phyloP scores from a whole-genome alignment of 2,888 invertebrate species.

The Calliopum simillimum region DNA sequence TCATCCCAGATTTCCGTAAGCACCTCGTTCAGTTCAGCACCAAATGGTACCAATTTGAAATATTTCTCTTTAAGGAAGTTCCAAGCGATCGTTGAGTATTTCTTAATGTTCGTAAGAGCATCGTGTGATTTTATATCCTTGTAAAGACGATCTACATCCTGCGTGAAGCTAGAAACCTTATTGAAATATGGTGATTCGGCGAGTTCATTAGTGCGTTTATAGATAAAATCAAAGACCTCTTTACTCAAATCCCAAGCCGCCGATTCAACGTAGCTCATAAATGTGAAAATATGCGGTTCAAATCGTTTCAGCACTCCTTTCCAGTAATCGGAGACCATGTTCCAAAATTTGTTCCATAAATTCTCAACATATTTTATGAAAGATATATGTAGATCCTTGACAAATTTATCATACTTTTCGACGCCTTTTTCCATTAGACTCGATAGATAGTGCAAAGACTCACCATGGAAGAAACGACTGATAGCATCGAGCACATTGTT shows the following conservation, averaged over 20 bases:
- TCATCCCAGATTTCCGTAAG: constrained; percentile 74
- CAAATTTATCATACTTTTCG: constrained; percentile 82
- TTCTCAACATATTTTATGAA: constrained; percentile 79
- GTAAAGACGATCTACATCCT: constrained; percentile 83
- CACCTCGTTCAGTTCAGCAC: constrained; percentile 74
- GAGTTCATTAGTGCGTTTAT: constrained; percentile 82
- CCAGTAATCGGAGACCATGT: constrained; percentile 78
- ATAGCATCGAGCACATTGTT: constrained; percentile 77
- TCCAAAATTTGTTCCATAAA: constrained; percentile 78
- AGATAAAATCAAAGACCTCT: constrained; percentile 82
- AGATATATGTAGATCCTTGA: constrained; percentile 79
- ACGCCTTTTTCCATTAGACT: constrained; percentile 77
- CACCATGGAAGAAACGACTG: constrained; percentile 78
- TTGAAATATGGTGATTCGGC: constrained; percentile 85
- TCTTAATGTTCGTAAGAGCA: constrained; percentile 81
- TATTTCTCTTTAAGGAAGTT: constrained; percentile 77
- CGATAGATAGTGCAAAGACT: constrained; percentile 79
- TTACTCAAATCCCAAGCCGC: constrained; percentile 80
- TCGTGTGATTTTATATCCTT: constrained; percentile 83
- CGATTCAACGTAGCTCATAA: constrained; percentile 81
- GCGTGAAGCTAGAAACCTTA: constrained; percentile 82
- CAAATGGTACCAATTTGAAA: constrained; percentile 76
- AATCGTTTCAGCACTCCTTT: constrained; percentile 77
- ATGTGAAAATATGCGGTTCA: constrained; percentile 82
- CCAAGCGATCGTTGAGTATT: constrained; percentile 78